These are phyloP conservation scores for Oryzaephilus surinamensis DNA, from an alignment of 1,140 invertebrate species.

Conservation along the genomic window DNA sequence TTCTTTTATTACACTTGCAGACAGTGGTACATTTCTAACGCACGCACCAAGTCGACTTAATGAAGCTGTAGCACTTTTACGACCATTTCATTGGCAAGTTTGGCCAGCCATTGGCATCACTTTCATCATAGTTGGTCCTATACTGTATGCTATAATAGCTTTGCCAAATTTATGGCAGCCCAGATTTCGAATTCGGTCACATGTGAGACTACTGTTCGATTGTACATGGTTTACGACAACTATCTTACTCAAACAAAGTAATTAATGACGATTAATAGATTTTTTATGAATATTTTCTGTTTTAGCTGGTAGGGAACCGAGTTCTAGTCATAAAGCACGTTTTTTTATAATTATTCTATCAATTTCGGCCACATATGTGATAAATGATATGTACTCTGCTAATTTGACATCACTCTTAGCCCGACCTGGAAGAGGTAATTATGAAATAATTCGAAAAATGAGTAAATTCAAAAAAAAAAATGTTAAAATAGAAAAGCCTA, in stretches of 20 bases:
- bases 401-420: conserved; percentile 59
- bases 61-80: conserved; percentile 55
- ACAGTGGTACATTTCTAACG: conserved; percentile 59
- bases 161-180: conserved; percentile 42
- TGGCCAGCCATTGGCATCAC: conserved; percentile 47
- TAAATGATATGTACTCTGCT: conserved; percentile 62
- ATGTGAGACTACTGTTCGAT: conserved; percentile 41
- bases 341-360: conserved; percentile 51
- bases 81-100: conserved; percentile 57
- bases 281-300: conserved; percentile 5
- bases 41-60: conserved; percentile 56
- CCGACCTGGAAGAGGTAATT: conserved; percentile 43
- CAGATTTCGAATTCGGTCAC: conserved; percentile 32
- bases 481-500: conserved; percentile 44
- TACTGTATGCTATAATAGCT: conserved; percentile 45
- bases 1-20: conserved; percentile 57
- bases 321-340: conserved; percentile 46
- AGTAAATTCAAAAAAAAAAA: background rate
- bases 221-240: conserved; percentile 57
- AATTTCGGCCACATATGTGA: conserved; percentile 56
- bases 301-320: conserved; percentile 44
- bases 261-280: conserved; percentile 13
- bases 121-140: conserved; percentile 42
- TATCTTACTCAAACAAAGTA: conserved; percentile 56
- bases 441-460: background rate